These are phyloP conservation scores for Aurelia sp. DNA, from an alignment of 30 jellyfish, hydroid and myxozoan species.

Conservation along the genomic window DNA sequence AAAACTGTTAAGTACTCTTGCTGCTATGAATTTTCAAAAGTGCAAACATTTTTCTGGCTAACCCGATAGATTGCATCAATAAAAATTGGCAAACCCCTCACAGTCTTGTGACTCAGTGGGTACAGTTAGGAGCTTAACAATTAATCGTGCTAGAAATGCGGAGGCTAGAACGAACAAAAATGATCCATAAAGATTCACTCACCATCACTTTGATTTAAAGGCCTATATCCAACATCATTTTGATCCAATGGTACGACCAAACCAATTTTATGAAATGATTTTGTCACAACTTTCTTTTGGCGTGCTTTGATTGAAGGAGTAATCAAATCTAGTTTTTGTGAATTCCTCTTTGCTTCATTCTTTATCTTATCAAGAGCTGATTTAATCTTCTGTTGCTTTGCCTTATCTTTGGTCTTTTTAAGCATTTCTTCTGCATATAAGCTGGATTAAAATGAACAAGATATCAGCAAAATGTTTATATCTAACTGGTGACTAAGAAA, in stretches of 20 bases:
- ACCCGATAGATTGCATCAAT: no score
- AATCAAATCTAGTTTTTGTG: constrained; percentile 20
- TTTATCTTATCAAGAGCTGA: constrained; percentile 17
- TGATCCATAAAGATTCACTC: not conserved
- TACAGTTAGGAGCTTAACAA: no score
- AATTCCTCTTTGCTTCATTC: constrained; percentile 20
- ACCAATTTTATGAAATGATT: constrained; percentile 83
- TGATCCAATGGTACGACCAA: constrained; percentile 85
- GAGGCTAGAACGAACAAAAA: no score
- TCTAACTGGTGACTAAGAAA: no score
- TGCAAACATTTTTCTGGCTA: no score
- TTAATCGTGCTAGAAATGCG: no score
- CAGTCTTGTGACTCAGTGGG: no score
- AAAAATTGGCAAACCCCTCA: no score
- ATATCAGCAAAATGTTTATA: not conserved
- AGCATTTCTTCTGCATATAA: constrained; percentile 34
- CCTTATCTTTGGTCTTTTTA: constrained; percentile 36
- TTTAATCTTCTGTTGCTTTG: constrained; percentile 31
- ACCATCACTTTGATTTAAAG: constrained; percentile 82
- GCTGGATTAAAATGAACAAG: constrained; percentile 12
- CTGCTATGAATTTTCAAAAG: no score
- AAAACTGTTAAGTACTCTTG: no score
- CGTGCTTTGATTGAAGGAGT: constrained; percentile 63
- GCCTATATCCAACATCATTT: constrained; percentile 91
- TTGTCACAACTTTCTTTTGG: constrained; percentile 58